phyloP scores from a whole-genome alignment of 2,888 invertebrate genomes.

The Polymixis lichenea region DNA sequence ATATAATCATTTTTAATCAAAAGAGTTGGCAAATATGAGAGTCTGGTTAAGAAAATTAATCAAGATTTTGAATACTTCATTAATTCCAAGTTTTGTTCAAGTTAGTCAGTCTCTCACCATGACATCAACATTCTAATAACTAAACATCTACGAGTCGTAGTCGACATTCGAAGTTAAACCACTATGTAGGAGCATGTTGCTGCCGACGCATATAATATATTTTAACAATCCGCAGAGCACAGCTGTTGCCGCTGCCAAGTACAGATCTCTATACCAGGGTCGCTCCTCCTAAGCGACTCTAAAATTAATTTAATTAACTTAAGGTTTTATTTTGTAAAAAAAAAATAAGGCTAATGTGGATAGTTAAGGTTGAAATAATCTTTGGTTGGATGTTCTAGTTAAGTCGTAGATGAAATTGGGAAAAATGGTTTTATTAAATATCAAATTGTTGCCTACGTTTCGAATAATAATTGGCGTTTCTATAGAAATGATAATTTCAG shows the following conservation, averaged over 20 bases:
- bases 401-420: not conserved
- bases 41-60: not conserved
- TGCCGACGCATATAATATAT: slow-evolving; percentile 59
- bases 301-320: slow-evolving; percentile 38
- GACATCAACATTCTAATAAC: slow-evolving; percentile 10
- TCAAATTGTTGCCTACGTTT: not conserved
- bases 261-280: slow-evolving; percentile 54
- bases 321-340: slow-evolving; percentile 16
- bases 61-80: not conserved
- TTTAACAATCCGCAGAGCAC: slow-evolving; percentile 66
- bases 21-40: not conserved
- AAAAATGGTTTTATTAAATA: not conserved
- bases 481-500: not conserved
- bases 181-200: slow-evolving; percentile 39
- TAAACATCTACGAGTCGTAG: slow-evolving; percentile 30
- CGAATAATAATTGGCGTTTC: not conserved
- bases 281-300: slow-evolving; percentile 31
- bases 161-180: slow-evolving; percentile 43
- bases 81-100: not conserved
- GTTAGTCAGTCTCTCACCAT: not conserved
- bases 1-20: not conserved
- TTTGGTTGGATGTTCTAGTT: not conserved
- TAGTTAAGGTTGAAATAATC: not conserved
- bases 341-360: not conserved
- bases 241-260: slow-evolving; percentile 64